Evolutionary conservation across 2,888 invertebrate genomes (phyloP), one percentile per base, ranked within the genome.

Genomic region (Andrena minutula): DNA sequence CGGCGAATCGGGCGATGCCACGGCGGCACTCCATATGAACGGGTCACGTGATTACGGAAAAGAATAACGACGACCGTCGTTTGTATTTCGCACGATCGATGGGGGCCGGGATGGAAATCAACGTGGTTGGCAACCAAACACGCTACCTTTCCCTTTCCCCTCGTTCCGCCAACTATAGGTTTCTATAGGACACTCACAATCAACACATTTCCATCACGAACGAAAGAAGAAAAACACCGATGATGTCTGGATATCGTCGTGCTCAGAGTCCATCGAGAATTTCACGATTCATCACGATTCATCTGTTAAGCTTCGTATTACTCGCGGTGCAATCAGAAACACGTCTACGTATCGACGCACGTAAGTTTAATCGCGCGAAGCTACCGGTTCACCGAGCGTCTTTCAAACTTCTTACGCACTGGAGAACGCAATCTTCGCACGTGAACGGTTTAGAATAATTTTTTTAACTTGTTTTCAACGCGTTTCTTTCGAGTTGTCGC

Each of bases 41-140:
- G 75, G 75, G 63, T 64, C 75, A 16, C 64, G 64, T 53, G 78
- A 83, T 87, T 73, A 68, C 41, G 61, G 69, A 5, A 53, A 70
- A 80, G 81, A 65, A 41, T 47, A 71, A 82, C 69, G 60, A 61
- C 7, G 60, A 49, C 5, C 65, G n/a, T 10, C 68, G 47, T 47
- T 63, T 51, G 41, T 2, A 56, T 16, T 51, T 16, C 30, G 51
- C 23, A 66, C 75, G 49, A 68, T 60, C 64, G 32, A 61, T 47
- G 28, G 6, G 8, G 10, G n/a, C n/a, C 32, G n/a, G 12, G 23
- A 8, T 7, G 30, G 53, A 70, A 71, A 66, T 80, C 70, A 71
- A 66, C 66, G 75, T 41, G 75, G 35, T 10, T 8, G 23, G 28
- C 23, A 32, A 7, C 8, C 16, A 10, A 23, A 20, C 68, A 32